Evolutionary conservation across 2,888 invertebrate genomes (phyloP), one percentile per base, ranked within the genome.

Genomic region (Crioceris asparagi): DNA sequence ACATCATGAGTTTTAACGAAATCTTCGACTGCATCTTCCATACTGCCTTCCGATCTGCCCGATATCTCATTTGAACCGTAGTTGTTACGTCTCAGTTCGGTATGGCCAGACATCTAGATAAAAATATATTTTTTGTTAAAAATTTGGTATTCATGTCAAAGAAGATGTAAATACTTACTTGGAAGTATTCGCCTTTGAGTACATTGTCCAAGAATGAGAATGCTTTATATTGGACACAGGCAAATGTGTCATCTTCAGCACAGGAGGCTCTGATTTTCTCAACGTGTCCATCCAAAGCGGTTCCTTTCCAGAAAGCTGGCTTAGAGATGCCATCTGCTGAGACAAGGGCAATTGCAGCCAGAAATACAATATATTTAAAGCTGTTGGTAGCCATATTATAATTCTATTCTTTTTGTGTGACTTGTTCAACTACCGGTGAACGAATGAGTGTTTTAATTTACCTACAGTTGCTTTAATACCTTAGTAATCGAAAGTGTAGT

Each of bases 141-240:
- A n/a, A n/a, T n/a, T n/a, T n/a, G n/a, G n/a, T n/a, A n/a, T n/a
- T n/a, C n/a, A n/a, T n/a, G n/a, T n/a, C n/a, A n/a, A n/a, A n/a
- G n/a, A n/a, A n/a, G n/a, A n/a, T n/a, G n/a, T 25, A 2, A 12
- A 2, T 41, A 46, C 42, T 39, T 45, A 51, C 52, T 39, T 51
- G 34, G 37, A 51, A 47, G 51, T 74, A 75, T 59, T 84, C 83
- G 67, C 83, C 82, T 62, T 79, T 79, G 65, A 85, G 75, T 51
- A 85, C 74, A 54, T 77, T 78, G 64, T 85, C 83, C 62, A 53
- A 43, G 40, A 53, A 51, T 4, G 44, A 77, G 70, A 86, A 77
- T 45, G 84, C 81, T 61, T 83, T 83, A 69, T 77, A 82, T 64
- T 86, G 85, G 65, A 86, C 77, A 66, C 87, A 87, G 46, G 84